Evolutionary conservation across 2,797 vertebrate species (phyloP), one percentile per base, ranked within the genome.

Genomic region (Siniperca undulata): DNA sequence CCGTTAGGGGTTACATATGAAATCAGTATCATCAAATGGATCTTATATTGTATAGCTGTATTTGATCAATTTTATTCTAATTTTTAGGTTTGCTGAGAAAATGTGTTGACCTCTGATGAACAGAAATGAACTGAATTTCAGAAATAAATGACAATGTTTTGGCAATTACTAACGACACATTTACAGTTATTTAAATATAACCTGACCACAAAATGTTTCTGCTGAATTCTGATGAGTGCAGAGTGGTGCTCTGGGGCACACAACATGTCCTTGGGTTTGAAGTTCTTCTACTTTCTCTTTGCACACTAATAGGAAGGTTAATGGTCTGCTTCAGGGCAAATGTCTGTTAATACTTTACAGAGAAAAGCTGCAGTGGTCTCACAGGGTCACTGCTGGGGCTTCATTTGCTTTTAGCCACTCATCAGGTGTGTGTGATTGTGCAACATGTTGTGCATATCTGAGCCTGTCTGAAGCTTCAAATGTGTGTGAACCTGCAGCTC

Each of bases 281-380:
- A 20, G 12, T n/a, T 52, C 11, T 3, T 68, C 17, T 7, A 58
- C 16, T 66, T 52, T 65, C 17, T 74, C 13, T 78, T 36, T 81
- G 16, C 58, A 24, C 64, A 77, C 24, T 22, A 67, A 70, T 11
- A 59, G 2, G 6, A 20, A 52, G 59, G 73, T 53, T 34, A 77
- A 71, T 12, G 22, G 14, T 78, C 24, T 46, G 42, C 40, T 61
- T 46, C 12, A 46, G 66, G n/a, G 53, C 27, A 68, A 55, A 56
- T 8, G 14, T 36, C 74, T 64, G 83, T 85, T 84, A 89, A 91
- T 89, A 55, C 68, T 90, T 85, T 38, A 86, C 76, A 81, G 42
- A 80, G 40, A 36, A 56, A 70, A 80, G 65, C n/a, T 62, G 53
- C 48, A 38, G 16, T 5, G 38, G 30, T 42, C 40, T 83, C 59